phyloP scores from a whole-genome alignment of 92 coral and sea anemone genomes.

The Virgularia gustaviana region DNA sequence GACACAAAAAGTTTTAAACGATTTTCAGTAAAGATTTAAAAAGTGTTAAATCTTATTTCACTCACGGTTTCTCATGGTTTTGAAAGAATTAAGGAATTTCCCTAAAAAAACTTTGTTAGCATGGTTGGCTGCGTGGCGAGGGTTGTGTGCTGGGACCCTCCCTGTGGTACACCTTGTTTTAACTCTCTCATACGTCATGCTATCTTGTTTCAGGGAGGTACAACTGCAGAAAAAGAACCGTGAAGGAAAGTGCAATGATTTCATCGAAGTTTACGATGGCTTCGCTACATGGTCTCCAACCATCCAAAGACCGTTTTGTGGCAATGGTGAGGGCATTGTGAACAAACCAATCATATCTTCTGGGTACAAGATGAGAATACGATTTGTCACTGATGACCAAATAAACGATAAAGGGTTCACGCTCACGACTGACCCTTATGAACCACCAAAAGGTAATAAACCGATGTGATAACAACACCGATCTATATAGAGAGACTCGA shows the following conservation, averaged over 20 bases:
- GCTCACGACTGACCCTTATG: constrained; percentile 21
- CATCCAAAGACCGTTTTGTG: constrained; percentile 59
- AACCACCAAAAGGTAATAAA: not conserved
- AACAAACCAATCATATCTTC: constrained; percentile 52
- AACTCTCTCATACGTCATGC: not conserved
- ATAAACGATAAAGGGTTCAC: constrained; percentile 75
- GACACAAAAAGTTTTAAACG: no score
- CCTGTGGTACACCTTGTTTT: not conserved
- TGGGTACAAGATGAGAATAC: constrained; percentile 65
- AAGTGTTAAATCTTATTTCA: not conserved
- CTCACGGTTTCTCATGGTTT: not conserved
- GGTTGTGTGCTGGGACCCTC: not conserved
- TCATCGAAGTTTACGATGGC: constrained; percentile 72
- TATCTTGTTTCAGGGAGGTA: constrained; percentile 47
- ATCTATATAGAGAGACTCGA: no score
- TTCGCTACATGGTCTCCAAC: constrained; percentile 73
- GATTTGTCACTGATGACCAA: constrained; percentile 55
- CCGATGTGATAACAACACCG: no score
- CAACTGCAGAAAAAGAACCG: constrained; percentile 53
- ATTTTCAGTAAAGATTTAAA: not conserved
- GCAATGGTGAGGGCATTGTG: constrained; percentile 36
- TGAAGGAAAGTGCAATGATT: constrained; percentile 43
- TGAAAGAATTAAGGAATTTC: no score
- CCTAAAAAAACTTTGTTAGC: not conserved
- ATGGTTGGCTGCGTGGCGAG: not conserved